These are phyloP conservation scores for Poeciliopsis retropinna DNA, from an alignment of 2,113 vertebrate species.

Conservation along the genomic window DNA sequence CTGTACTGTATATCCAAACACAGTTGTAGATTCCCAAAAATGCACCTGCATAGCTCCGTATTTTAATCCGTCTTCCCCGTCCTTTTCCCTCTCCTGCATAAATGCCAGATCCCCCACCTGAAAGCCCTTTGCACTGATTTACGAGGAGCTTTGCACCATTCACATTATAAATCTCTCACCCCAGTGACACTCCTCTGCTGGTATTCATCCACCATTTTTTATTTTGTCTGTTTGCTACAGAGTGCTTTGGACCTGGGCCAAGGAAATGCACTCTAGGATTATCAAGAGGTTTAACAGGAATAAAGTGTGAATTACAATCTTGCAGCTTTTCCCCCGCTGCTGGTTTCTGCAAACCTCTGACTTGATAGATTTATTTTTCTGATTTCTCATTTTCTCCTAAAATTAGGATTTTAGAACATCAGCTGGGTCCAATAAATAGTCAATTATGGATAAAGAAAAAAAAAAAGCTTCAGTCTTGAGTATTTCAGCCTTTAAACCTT, in stretches of 20 bases:
- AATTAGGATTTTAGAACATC: conserved; percentile 2
- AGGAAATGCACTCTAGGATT: conserved; percentile 84
- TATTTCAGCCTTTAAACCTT: not conserved
- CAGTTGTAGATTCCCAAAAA: conserved; percentile 1
- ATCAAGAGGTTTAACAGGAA: conserved; percentile 73
- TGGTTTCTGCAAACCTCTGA: conserved; percentile 7
- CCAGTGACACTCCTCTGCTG: conserved; percentile 84
- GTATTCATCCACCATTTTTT: conserved; percentile 89
- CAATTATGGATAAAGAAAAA: too few species aligned
- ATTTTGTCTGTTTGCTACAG: conserved; percentile 77
- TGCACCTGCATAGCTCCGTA: conserved; percentile 21
- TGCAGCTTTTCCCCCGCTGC: conserved; percentile 22
- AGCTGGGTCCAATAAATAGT: not conserved
- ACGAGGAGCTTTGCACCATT: conserved; percentile 83
- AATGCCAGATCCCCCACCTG: conserved; percentile 81
- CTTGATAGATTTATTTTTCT: conserved; percentile 15
- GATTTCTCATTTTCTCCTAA: conserved; percentile 32
- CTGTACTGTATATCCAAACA: conserved; percentile 16
- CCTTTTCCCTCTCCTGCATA: conserved; percentile 59
- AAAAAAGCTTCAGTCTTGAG: not conserved
- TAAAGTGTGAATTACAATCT: conserved; percentile 74
- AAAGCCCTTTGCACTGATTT: conserved; percentile 85
- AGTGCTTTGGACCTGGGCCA: conserved; percentile 89
- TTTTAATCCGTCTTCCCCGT: conserved; percentile 28
- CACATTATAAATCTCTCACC: conserved; percentile 88